A percentile compares a stretch with the other conserved stretches of the same genome.
phyloP scores from a whole-genome alignment of 2,888 invertebrate species.

The Spialia ferax region DNA sequence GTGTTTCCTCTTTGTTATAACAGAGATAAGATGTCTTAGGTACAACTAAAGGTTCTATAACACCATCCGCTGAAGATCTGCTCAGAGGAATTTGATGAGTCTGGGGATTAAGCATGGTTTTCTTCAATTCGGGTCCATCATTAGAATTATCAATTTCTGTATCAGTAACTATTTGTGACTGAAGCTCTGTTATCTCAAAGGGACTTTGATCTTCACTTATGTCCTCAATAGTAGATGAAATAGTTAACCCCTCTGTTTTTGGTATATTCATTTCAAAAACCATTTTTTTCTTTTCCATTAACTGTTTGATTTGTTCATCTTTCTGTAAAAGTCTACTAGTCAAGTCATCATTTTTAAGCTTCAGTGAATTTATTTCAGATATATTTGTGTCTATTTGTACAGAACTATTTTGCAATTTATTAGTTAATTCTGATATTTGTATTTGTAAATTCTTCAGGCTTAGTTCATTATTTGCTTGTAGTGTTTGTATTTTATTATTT shows the following conservation, averaged over 20 bases:
- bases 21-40: slow-evolving; percentile 86
- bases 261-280: slow-evolving; percentile 82
- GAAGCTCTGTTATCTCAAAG: slow-evolving; percentile 64
- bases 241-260: slow-evolving; percentile 82
- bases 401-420: slow-evolving; percentile 55
- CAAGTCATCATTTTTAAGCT: slow-evolving; percentile 60
- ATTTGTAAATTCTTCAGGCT: slow-evolving; percentile 59
- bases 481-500: slow-evolving; percentile 58
- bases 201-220: slow-evolving; percentile 59
- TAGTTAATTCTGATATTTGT: slow-evolving; percentile 68
- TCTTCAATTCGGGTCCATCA: slow-evolving; percentile 48
- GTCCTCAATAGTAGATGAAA: slow-evolving; percentile 79
- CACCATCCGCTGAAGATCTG: slow-evolving; percentile 45
- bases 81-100: slow-evolving; percentile 49
- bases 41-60: slow-evolving; percentile 73
- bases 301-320: slow-evolving; percentile 70
- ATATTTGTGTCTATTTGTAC: slow-evolving; percentile 54
- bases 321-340: slow-evolving; percentile 60
- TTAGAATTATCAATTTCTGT: slow-evolving; percentile 48
- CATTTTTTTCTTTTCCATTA: slow-evolving; percentile 70
- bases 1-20: slow-evolving; percentile 62
- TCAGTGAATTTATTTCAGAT: slow-evolving; percentile 56
- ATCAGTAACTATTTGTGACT: slow-evolving; percentile 76
- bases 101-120: slow-evolving; percentile 57
- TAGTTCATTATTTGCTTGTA: slow-evolving; percentile 59